These are phyloP conservation scores for Epinotia ramella DNA, from an alignment of 2,888 invertebrate genomes.

Conservation along the genomic window DNA sequence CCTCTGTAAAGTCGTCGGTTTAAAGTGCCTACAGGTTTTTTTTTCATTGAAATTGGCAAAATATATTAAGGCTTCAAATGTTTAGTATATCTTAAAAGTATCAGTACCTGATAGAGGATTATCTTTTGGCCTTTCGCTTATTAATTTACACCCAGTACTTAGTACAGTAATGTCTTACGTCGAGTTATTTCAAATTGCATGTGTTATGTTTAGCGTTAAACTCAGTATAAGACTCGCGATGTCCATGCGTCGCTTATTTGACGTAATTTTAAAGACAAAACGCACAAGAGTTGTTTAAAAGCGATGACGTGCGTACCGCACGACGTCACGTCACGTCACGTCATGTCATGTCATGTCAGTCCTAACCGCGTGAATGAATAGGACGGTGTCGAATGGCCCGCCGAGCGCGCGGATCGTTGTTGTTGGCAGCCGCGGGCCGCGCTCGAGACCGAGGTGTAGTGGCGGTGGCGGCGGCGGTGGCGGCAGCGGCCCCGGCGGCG, in stretches of 20 bases:
- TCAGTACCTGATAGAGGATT: background rate
- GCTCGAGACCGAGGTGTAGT: slow-evolving; percentile 85
- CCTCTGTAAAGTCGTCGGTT: background rate
- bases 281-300: slow-evolving; percentile 5
- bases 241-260: background rate
- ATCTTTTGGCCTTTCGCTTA: background rate
- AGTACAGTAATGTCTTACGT: background rate
- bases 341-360: slow-evolving; percentile 37
- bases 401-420: slow-evolving; percentile 82
- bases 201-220: background rate
- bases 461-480: slow-evolving; percentile 83
- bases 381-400: slow-evolving; percentile 82
- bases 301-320: slow-evolving; percentile 9
- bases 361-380: slow-evolving; percentile 54
- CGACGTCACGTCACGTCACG: slow-evolving; percentile 20
- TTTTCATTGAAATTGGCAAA: background rate
- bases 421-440: slow-evolving; percentile 82
- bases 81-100: background rate
- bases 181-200: background rate
- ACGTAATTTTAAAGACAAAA: too few relatives aligned
- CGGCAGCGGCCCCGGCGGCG: slow-evolving; percentile 79
- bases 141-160: slow-evolving; percentile 2
- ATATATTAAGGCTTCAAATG: background rate
- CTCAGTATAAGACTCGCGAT: background rate
- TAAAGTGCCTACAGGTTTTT: too few relatives aligned